Evolutionary conservation across 2,113 vertebrate species (phyloP), one percentile per base, ranked within the genome.

Genomic region (Axis porcinus): DNA sequence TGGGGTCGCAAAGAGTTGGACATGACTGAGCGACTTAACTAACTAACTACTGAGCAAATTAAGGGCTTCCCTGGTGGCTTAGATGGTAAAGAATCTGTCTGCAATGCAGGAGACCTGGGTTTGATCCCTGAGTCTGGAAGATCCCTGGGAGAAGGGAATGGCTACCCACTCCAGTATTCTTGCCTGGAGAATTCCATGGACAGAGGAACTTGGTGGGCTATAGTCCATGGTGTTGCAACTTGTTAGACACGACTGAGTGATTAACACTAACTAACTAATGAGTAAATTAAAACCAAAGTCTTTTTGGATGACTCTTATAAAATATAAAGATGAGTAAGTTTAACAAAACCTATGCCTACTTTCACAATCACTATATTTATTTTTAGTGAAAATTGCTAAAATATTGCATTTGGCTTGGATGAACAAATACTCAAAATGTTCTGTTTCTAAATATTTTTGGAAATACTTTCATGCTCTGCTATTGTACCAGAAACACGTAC

Each of bases 321-420:
- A 89, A 81, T 47, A 85, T 2, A 33, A 47, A 60, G 36, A 89
- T 86, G 33, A 86, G 19, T 96, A 91, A 82, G 43, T 94, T 85
- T 78, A 93, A 62, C 74, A 85, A 96, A 97, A 54, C 62, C 52
- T 62, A 87, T 62, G 74, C 14, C 82, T 45, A 52, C 74, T 95
- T 96, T 97, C 85, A 97, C 7, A 86, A 54, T 81, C 55, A n/a
- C 82, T 92, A 30, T 90, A 78, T 97, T 93, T 91, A 95, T 54
- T 84, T 94, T 57, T 67, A 82, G 94, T 91, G 58, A 95, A 97
- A 89, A 83, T 78, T 86, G n/a, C 52, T 92, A 78, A 83, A 89
- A 67, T 87, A 36, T 64, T 89, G 23, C 50, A 70, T 86, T 96
- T 96, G 83, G 50, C 57, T 87, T 33, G 8, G 74, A 27, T 14